These are phyloP conservation scores for Entomobrya multifasciata DNA, from an alignment of 2,888 invertebrate species.

Conservation along the genomic window DNA sequence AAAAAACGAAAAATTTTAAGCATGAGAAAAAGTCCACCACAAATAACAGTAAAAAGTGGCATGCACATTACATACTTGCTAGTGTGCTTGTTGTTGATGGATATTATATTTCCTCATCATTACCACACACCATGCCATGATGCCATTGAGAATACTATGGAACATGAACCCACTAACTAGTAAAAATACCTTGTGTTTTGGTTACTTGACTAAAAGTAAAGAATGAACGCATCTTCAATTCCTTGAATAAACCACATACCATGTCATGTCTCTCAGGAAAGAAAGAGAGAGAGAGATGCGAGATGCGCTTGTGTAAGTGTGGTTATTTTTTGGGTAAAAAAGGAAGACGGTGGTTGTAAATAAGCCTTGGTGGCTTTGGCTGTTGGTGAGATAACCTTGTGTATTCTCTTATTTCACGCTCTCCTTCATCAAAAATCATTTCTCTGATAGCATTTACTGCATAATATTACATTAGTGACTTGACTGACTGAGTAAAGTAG, in stretches of 20 bases:
- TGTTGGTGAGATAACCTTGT: background rate
- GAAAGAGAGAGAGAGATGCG: background rate
- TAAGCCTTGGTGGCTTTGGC: background rate
- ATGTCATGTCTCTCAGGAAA: background rate
- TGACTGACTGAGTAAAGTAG: too few species aligned
- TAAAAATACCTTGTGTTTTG: background rate
- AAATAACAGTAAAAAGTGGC: too few species aligned
- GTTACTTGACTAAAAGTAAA: background rate
- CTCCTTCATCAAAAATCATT: background rate
- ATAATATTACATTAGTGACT: slow-evolving; percentile 11
- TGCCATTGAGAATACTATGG: background rate
- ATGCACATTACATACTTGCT: too few species aligned
- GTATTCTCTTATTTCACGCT: slow-evolving; percentile 40
- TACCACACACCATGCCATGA: too few species aligned
- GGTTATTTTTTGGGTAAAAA: too few species aligned
- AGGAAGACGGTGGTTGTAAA: background rate
- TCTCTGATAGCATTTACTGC: background rate
- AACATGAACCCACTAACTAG: background rate
- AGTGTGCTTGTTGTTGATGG: too few species aligned
- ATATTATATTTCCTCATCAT: too few species aligned
- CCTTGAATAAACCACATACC: background rate
- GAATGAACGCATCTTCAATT: background rate
- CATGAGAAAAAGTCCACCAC: too few species aligned
- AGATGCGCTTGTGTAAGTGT: background rate
- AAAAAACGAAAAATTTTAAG: too few species aligned